Conservation (phyloP, 35 echinoderm and acorn worm species). For the Ophiothrix spiculata region DNA sequence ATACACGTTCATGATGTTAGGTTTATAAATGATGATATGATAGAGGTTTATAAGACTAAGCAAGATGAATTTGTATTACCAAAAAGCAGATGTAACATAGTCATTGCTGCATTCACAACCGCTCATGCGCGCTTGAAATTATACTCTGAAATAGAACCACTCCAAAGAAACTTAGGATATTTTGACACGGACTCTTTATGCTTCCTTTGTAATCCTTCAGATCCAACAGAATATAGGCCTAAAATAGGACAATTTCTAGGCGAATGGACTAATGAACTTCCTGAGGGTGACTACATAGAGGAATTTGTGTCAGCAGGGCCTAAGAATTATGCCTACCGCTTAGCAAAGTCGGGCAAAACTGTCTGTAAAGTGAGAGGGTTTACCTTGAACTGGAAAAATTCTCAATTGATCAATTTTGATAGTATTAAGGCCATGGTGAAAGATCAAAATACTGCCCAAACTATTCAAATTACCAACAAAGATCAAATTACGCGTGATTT, state of each 20-base stretch:
- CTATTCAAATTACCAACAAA: constrained; percentile 10
- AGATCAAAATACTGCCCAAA: constrained; percentile 13
- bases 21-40: too few relatives aligned
- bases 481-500: constrained; percentile 47
- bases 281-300: constrained; percentile 41
- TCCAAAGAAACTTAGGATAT: constrained; percentile 32
- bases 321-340: constrained; percentile 62
- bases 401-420: constrained; percentile 44
- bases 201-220: constrained; percentile 19
- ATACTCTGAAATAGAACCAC: constrained; percentile 29
- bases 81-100: constrained; percentile 46
- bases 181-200: constrained; percentile 44
- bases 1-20: constrained; percentile 20
- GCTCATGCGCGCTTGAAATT: constrained; percentile 55
- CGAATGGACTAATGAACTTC: constrained; percentile 32
- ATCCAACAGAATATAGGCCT: constrained; percentile 13
- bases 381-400: constrained; percentile 59
- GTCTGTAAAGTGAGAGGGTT: constrained; percentile 60
- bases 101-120: constrained; percentile 66
- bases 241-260: constrained; percentile 27
- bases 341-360: constrained; percentile 50
- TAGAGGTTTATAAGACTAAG: constrained; percentile 38
- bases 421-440: constrained; percentile 47
- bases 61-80: constrained; percentile 47
- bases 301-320: constrained; percentile 50